These are phyloP conservation scores for Progne subis DNA, from an alignment of 2,113 vertebrate genomes.

Conservation along the genomic window DNA sequence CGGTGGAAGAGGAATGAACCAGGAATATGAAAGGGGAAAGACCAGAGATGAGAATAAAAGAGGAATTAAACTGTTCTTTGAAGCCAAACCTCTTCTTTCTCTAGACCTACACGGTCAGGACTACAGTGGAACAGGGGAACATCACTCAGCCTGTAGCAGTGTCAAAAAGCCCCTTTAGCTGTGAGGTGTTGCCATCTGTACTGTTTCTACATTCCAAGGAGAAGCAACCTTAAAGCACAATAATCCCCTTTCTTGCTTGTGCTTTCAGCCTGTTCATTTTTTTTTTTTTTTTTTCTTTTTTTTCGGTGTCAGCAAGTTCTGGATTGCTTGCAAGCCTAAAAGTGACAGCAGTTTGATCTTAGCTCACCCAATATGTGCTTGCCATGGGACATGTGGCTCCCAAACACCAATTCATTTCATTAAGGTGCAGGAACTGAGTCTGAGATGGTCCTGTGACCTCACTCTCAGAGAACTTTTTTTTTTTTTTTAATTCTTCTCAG, in stretches of 20 bases:
- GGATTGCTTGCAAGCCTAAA: not conserved
- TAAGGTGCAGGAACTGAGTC: not conserved
- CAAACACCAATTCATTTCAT: not conserved
- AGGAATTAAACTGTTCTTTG: not conserved
- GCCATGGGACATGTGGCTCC: not conserved
- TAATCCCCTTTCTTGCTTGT: not conserved
- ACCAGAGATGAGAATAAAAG: not conserved
- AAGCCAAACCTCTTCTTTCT: not conserved
- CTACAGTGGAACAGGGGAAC: not conserved
- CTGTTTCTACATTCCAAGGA: not conserved
- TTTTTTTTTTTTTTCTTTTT: not conserved
- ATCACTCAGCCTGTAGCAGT: not conserved
- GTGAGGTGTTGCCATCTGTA: not conserved
- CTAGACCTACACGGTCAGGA: not conserved
- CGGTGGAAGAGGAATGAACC: not conserved
- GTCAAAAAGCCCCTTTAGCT: not conserved
- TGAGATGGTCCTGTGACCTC: not conserved
- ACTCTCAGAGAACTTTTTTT: not conserved
- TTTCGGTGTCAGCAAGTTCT: slow-evolving; percentile 8
- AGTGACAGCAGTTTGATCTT: slow-evolving; percentile 5
- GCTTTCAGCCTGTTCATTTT: not conserved
- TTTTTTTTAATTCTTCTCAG: not conserved
- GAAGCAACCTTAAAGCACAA: not conserved
- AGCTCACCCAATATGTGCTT: not conserved
- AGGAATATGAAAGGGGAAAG: not conserved